These are phyloP conservation scores for Oscheius onirici DNA, from an alignment of 2,888 invertebrate genomes.

Conservation along the genomic window DNA sequence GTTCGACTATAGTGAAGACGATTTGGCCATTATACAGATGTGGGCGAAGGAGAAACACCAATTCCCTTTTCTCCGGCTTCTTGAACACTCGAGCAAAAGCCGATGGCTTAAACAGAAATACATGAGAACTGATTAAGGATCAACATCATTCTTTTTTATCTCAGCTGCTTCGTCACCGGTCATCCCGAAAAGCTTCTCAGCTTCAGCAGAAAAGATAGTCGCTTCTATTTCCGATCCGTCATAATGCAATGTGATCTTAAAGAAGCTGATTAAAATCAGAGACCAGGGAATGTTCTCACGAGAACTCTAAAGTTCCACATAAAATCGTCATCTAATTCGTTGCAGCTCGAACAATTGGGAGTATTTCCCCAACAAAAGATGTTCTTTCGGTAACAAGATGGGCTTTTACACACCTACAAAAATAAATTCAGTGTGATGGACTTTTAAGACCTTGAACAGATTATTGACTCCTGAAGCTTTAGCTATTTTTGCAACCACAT, in stretches of 20 bases:
- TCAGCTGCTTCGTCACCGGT: not conserved
- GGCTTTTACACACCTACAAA: conserved; percentile 1
- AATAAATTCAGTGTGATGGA: not conserved
- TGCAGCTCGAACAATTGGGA: not conserved
- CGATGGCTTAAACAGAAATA: not conserved
- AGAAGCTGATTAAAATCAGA: not conserved
- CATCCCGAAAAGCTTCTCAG: conserved; percentile 22
- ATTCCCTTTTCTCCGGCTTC: not conserved
- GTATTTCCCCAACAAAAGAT: conserved; percentile 2
- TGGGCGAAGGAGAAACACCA: conserved; percentile 2
- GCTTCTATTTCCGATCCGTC: not conserved
- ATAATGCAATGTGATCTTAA: conserved; percentile 2
- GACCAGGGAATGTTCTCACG: not conserved
- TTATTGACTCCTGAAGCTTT: not conserved
- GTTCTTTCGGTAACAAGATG: not conserved
- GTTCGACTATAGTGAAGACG: not conserved
- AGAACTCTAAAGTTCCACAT: conserved; percentile 7
- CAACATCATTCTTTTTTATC: conserved; percentile 8
- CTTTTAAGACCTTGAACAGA: not conserved
- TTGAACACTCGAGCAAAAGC: not conserved
- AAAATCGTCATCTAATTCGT: not conserved
- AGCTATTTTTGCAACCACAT: conserved; percentile 9
- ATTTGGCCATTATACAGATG: conserved; percentile 17
- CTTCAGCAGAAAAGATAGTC: conserved; percentile 11
- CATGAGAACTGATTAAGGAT: not conserved